Evolutionary conservation across 2,888 invertebrate species (phyloP).

Genomic region (Melikaiella ostensackeni): DNA sequence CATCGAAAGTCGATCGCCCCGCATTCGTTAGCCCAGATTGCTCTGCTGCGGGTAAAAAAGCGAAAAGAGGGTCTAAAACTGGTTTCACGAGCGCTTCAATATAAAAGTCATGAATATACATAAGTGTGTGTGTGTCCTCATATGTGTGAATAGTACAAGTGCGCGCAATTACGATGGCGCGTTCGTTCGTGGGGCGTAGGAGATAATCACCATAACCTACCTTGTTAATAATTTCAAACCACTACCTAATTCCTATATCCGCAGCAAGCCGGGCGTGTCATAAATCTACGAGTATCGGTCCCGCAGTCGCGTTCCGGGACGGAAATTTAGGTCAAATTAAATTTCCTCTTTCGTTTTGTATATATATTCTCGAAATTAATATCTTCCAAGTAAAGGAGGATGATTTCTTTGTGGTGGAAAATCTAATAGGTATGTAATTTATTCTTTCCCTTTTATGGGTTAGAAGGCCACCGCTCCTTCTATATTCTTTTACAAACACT

Average conservation of each 20-base stretch:
- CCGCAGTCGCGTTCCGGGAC: not conserved
- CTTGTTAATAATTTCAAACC: slow-evolving; percentile 39
- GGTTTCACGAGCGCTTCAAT: not conserved
- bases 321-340: slow-evolving; percentile 27
- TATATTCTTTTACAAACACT: too few species aligned
- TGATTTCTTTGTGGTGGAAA: not conserved
- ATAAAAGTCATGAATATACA: slow-evolving; percentile 1
- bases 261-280: slow-evolving; percentile 5
- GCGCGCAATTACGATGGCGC: slow-evolving; percentile 24
- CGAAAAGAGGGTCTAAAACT: not conserved
- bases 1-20: not conserved
- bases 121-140: slow-evolving; percentile 4
- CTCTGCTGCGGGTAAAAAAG: not conserved
- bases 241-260: slow-evolving; percentile 37
- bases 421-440: too few species aligned
- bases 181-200: slow-evolving; percentile 13
- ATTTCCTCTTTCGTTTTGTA: slow-evolving; percentile 18
- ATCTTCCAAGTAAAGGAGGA: not conserved
- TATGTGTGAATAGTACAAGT: slow-evolving; percentile 17
- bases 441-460: too few species aligned
- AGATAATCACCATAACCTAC: slow-evolving; percentile 35
- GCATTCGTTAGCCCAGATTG: slow-evolving; percentile 31
- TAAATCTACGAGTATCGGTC: slow-evolving; percentile 23
- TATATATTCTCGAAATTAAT: slow-evolving; percentile 5
- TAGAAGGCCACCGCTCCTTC: too few species aligned